Conservation (phyloP, 30 jellyfish, hydroid and myxozoan species). For the Rhopilema esculentum region DNA sequence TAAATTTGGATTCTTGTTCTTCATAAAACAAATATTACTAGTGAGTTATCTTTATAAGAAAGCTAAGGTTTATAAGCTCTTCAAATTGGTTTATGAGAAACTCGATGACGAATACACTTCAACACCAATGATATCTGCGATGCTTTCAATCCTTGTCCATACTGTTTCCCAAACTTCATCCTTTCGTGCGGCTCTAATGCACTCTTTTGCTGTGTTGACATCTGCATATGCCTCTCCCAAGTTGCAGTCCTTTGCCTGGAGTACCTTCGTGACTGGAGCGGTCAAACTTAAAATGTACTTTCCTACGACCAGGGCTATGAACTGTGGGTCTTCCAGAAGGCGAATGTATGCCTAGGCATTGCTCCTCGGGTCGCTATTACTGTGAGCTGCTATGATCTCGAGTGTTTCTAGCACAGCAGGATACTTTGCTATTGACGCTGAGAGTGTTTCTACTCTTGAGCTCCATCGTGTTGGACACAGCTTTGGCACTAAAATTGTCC, state of each 20-base stretch:
- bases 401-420: constrained; percentile 58
- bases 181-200: constrained; percentile 42
- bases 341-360: constrained; percentile 50
- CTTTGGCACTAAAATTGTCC: constrained; percentile 58
- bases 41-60: not conserved
- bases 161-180: constrained; percentile 49
- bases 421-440: constrained; percentile 56
- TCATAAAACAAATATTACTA: too few relatives aligned
- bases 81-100: too few relatives aligned
- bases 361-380: constrained; percentile 61
- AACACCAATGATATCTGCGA: constrained; percentile 40
- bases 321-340: constrained; percentile 41
- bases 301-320: constrained; percentile 19
- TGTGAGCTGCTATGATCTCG: constrained; percentile 47
- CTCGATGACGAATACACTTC: too few relatives aligned
- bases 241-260: constrained; percentile 42
- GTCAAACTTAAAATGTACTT: constrained; percentile 11
- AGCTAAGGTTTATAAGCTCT: not conserved
- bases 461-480: constrained; percentile 65
- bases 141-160: constrained; percentile 60
- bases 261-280: constrained; percentile 46
- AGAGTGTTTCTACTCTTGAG: constrained; percentile 58
- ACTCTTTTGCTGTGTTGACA: constrained; percentile 44
- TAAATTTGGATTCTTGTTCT: constrained; percentile 54
- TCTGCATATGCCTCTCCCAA: constrained; percentile 42